Base-by-base conservation (phyloP, 2,888 invertebrate species). In the Antitype chi region DNA sequence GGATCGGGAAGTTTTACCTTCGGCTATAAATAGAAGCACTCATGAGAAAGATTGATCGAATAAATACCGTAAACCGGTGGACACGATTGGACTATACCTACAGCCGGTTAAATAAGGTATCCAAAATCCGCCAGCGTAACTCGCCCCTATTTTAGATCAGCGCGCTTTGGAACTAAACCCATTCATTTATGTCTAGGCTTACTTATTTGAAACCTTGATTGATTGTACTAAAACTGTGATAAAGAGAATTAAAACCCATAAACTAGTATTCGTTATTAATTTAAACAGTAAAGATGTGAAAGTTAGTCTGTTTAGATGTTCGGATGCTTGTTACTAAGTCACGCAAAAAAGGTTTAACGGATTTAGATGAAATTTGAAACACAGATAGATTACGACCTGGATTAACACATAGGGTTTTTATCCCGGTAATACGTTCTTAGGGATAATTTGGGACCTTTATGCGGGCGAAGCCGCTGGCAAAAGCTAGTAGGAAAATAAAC, bases 181-280 rank as follows among this genome's bases (percentile, higher is more conserved):
- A 74, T 81, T 82, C 28, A 76, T 76, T 68, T 82, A 62, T 68
- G 15, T 32, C 32, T 17, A 23, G 55, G 67, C 66, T 80, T 64
- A 73, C 57, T 67, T 75, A 78, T 75, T 78, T 63, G 60, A 63
- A 67, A 32, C 76, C n/a, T 59, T 38, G 62, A 78, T 82, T 63
- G 62, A 71, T 82, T 38, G 23, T 17, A 78, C 25, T 47, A 13
- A 28, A 82, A 52, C 70, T 57, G 53, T 47, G 8, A 15, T 68
- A 32, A 47, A 67, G 59, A 32, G 28, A 60, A 52, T 64, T 43
- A 7, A 20, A 52, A 76, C 28, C 6, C 38, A 3, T 38, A 38
- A 5, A 0, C 6, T 38, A 38, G 38, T 38, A 38, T 38, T 38
- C 38, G 38, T 38, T 38, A 38, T 38, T 5, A 38, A 38, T 5